Base-by-base conservation (phyloP, 2,888 invertebrate genomes). In the Zaprionus bogoriensis region DNA sequence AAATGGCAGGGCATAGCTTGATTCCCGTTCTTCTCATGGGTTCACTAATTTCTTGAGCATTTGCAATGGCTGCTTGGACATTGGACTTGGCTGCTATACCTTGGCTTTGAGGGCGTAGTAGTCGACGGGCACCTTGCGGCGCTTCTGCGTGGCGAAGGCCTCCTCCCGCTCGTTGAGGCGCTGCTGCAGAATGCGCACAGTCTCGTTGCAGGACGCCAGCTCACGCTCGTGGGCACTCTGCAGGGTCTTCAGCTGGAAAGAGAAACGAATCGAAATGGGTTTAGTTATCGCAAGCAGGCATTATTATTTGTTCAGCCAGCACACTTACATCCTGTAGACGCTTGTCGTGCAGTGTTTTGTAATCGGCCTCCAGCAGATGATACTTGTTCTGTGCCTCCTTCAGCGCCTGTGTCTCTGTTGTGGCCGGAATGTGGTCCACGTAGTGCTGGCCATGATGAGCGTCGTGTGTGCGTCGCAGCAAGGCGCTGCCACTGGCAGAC, bases 311-410 rank as follows among this genome's bases (percentile, higher is more conserved):
- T 27, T 3, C 3, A 23, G 1, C 32, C 1, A 6, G 2, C 2
- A 5, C 25, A 80, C 95, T 95, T 90, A 96, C 94, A 91, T 96
- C 96, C 89, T 95, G 94, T 78, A 96, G 92, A 52, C 96, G 92
- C 88, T 96, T 96, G 75, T 94, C 94, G 89, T 96, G 95, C 77
- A 96, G 90, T 63, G 93, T 91, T 89, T 95, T 94, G 79, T 95
- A 95, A 85, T 96, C 96, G 65, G 94, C 94, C 82, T 96, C 95
- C 22, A 96, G 93, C 54, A 94, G 92, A 85, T 93, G 94, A 42
- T 95, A 91, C 74, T 95, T 95, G 73, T 95, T 94, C 17, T 93
- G 88, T 7, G 91, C 90, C 73, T 91, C 90, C 66, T 88, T 90
- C 10, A 91, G 65, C 10, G 89, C 87, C 62, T 89, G 89, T 20